phyloP scores from a whole-genome alignment of 2,113 vertebrate species.

The Gorsachius goisagi region DNA sequence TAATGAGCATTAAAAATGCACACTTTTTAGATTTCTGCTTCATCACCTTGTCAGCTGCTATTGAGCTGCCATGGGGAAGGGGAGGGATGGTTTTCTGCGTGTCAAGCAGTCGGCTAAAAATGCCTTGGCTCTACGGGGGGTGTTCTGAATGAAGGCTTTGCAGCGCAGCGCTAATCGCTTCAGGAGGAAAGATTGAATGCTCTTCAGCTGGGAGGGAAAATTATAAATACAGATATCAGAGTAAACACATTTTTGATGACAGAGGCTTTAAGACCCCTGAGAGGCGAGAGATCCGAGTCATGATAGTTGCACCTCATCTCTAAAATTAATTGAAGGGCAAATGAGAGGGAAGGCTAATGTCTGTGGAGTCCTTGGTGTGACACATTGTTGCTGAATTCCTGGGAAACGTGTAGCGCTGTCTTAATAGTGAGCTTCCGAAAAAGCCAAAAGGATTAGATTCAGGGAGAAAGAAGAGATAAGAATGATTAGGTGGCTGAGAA shows the following conservation, averaged over 20 bases:
- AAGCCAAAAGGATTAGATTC: background rate
- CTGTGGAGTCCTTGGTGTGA: constrained; percentile 16
- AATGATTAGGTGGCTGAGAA: background rate
- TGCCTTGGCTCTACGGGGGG: background rate
- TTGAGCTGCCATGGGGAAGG: background rate
- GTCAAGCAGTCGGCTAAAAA: background rate
- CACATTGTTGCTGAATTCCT: background rate
- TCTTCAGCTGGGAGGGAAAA: background rate
- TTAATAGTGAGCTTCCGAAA: background rate
- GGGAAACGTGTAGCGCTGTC: background rate
- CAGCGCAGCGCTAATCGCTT: background rate
- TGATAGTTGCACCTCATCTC: constrained; percentile 37
- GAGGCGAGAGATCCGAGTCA: constrained; percentile 11
- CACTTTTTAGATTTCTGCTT: background rate
- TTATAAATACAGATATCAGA: background rate
- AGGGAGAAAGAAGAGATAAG: background rate
- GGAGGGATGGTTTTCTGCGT: background rate
- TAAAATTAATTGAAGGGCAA: constrained; percentile 50
- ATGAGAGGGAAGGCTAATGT: background rate
- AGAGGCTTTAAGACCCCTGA: constrained; percentile 13
- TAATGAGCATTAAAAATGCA: background rate
- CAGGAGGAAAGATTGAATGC: background rate
- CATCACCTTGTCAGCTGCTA: background rate
- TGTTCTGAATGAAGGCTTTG: constrained; percentile 6
- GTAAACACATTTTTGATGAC: constrained; percentile 7